Base-by-base conservation (phyloP, 2,113 vertebrate genomes). In the Gobio gobio region DNA sequence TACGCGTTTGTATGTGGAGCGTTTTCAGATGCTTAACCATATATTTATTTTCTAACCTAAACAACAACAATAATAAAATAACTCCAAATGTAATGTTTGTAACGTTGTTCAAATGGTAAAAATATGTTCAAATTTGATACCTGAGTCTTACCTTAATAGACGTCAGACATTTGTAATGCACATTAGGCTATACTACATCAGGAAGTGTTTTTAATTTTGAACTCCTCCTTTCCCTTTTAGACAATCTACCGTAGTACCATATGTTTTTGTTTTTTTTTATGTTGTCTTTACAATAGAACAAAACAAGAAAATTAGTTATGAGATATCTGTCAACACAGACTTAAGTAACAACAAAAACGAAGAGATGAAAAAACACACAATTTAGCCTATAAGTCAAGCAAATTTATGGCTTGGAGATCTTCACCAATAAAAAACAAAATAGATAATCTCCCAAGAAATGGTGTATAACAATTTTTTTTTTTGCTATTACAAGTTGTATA, bases 201-300 rank as follows among this genome's bases (percentile, higher is more conserved):
- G 85, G 87, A 88, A 88, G 85, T 77, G 4, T 58, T 78, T 75
- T 47, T 77, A n/a, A 10, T 59, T 1, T 24, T 74, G 7, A 88
- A 54, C 87, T 81, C 87, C 85, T 86, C 87, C 87, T 84, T 54
- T 63, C n/a, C 10, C 10, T 29, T 29, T 33, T 2, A 58, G 16
- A 40, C 6, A 22, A 43, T 12, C 1, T 59, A 74, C 74, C 33
- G 33, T 75, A 58, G 33, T 20, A 40, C 9, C 66, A 47, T 10
- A 61, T 0, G 22, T 33, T 10, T 18, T 36, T 14, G n/a, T n/a
- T 2, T 10, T 9, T 29, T 29, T 29, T 1, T 29, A 0, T 43
- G 6, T 45, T 24, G n/a, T n/a, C 10, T n/a, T 43, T 22, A 9
- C 76, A 40, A 24, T 16, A 24, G 3, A 59, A 9, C 12, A 76